phyloP scores from a whole-genome alignment of 2,888 invertebrate genomes.

The Meloe dianella region DNA sequence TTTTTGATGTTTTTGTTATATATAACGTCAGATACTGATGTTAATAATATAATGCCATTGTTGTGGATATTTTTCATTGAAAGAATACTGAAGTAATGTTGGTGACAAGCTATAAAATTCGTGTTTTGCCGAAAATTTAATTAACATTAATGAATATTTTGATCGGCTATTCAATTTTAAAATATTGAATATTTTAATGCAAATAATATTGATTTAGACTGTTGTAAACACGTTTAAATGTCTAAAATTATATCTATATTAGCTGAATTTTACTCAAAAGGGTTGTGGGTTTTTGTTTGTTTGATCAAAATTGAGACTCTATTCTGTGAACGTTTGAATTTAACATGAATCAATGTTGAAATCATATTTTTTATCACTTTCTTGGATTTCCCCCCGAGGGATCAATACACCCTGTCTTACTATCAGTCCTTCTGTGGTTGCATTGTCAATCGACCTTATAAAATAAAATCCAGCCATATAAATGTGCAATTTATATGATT shows the following conservation, averaged over 20 bases:
- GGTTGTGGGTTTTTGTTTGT: background rate
- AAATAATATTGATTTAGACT: background rate
- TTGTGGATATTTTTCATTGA: background rate
- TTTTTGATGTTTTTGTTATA: background rate
- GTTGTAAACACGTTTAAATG: background rate
- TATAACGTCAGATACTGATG: background rate
- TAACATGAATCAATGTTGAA: constrained; percentile 7
- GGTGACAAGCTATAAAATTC: constrained; percentile 6
- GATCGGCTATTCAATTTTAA: background rate
- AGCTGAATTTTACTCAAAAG: background rate
- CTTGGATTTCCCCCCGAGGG: too few species aligned
- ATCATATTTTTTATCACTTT: background rate
- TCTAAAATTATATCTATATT: background rate
- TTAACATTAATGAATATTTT: background rate
- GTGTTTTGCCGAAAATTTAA: constrained; percentile 7
- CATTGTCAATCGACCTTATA: too few species aligned
- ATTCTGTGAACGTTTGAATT: constrained; percentile 5
- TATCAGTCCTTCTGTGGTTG: too few species aligned
- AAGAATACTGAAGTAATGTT: constrained; percentile 5
- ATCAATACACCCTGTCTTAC: too few species aligned
- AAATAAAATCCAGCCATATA: too few species aligned
- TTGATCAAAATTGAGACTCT: background rate
- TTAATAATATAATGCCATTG: background rate
- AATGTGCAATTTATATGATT: too few species aligned
- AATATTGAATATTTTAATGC: background rate